phyloP scores from a whole-genome alignment of 2,888 invertebrate species.

The Salpingus planirostris region DNA sequence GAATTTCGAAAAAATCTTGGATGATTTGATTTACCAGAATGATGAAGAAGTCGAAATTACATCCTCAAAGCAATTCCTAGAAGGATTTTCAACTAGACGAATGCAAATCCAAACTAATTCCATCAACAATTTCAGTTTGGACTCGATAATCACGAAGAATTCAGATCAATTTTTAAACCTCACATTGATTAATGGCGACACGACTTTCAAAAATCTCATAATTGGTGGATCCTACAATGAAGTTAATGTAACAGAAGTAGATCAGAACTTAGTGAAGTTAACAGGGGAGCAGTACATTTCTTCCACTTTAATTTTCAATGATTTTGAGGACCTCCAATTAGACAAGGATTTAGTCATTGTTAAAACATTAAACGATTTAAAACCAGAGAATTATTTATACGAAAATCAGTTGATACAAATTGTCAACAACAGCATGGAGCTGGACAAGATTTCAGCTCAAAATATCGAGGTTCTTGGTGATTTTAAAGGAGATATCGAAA shows the following conservation, averaged over 20 bases:
- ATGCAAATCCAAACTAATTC: conserved; percentile 38
- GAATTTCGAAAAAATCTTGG: conserved; percentile 36
- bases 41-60: conserved; percentile 35
- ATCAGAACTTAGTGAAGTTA: conserved; percentile 38
- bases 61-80: conserved; percentile 43
- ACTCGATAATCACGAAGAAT: conserved; percentile 43
- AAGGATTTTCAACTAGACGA: conserved; percentile 35
- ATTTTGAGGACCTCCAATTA: conserved; percentile 33
- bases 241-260: conserved; percentile 40
- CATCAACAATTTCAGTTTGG: conserved; percentile 42
- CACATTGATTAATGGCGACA: conserved; percentile 36
- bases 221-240: conserved; percentile 40
- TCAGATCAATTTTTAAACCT: conserved; percentile 43
- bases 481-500: conserved; percentile 27
- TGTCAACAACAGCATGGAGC: conserved; percentile 16
- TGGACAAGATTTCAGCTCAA: conserved; percentile 29
- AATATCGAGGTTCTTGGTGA: conserved; percentile 10
- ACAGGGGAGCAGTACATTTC: conserved; percentile 37
- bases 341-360: conserved; percentile 34
- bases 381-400: conserved; percentile 12
- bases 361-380: conserved; percentile 36
- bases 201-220: conserved; percentile 42
- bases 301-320: conserved; percentile 41
- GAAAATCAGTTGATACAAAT: conserved; percentile 8
- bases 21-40: conserved; percentile 43